Evolutionary conservation across 2,888 invertebrate species (phyloP), one percentile per base, ranked within the genome.

Genomic region (Axea sp.): DNA sequence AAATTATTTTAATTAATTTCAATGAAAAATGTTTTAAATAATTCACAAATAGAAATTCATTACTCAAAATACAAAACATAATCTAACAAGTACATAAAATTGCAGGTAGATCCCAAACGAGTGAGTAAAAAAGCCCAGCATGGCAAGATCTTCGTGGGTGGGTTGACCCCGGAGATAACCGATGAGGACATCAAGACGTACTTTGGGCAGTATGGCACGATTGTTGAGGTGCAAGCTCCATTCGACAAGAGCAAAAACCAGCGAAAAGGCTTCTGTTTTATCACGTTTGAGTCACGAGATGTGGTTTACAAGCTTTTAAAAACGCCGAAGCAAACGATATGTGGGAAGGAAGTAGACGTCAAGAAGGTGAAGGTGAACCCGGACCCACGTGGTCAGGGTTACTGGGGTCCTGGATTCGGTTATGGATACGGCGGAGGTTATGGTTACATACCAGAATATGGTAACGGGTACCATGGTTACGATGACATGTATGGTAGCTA

Each of bases 81-180:
- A n/a, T n/a, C n/a, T n/a, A n/a, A n/a, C n/a, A n/a, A n/a, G n/a
- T n/a, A n/a, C 4, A 3, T 19, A n/a, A 8, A 14, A 75, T 76
- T 53, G 7, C 64, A 87, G 87, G 91, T 92, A 53, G 92, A 92
- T 82, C 91, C 92, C 0, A 92, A 92, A 80, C 88, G 90, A 81
- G 92, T 92, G 17, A 91, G 91, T 37, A 92, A 92, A 84, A 89
- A 90, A 81, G 91, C 91, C 1, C 87, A 90, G 53, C 90, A 90
- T 68, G 90, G 91, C 22, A 92, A 92, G 84, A 90, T 92, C 67
- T 92, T 92, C 81, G 92, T 92, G 11, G 92, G 92, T 35, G 92
- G 92, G 39, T 84, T 92, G 41, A 91, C 91, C 67, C 90, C 91
- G 3, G 90, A 91, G 73, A 89, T 91, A 53, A 86, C 90, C 8